Base-by-base conservation (phyloP, 2,113 vertebrate genomes). In the Equus przewalskii region DNA sequence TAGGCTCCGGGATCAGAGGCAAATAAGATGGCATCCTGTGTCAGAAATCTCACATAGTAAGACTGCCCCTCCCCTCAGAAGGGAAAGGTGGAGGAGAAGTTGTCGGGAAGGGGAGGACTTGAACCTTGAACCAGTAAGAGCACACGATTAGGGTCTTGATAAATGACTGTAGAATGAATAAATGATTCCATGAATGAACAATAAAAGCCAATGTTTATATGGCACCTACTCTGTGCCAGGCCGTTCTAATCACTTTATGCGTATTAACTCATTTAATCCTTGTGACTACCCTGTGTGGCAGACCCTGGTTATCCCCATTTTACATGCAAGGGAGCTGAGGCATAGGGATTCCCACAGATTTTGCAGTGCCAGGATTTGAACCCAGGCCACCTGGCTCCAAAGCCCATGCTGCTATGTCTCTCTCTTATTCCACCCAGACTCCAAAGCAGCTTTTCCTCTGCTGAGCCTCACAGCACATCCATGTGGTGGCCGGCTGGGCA, bases 401-500 rank as follows among this genome's bases (percentile, higher is more conserved):
- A 80, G 28, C 10, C 51, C 49, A 36, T 4, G 49, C 36, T 65
- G 21, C 82, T 76, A 58, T 82, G 21, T 67, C 64, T 64, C 19
- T 28, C 21, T 91, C 64, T 76, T 80, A 62, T 28, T 54, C 58
- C n/a, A 81, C 12, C 64, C 14, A 69, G 56, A 84, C 58, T 54
- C 41, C 51, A 49, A n/a, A 85, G 56, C 64, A 79, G 4, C 65
- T 91, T 94, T 49, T 80, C 24, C 67, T 15, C 62, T n/a, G 28
- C 10, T 56, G 58, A 73, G 10, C 33, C 33, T 87, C 70, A 56
- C 28, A 33, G 12, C 7, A 70, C 30, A 30, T 36, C n/a, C 51
- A 3, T 15, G n/a, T 18, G 9, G 60, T 70, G 65, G 44, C 26
- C 4, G 0, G 22, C 30, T 4, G 2, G 6, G 36, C 19, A 62